Conservation (phyloP, 2,797 vertebrate species). For the Rousettus madagascariensis region DNA sequence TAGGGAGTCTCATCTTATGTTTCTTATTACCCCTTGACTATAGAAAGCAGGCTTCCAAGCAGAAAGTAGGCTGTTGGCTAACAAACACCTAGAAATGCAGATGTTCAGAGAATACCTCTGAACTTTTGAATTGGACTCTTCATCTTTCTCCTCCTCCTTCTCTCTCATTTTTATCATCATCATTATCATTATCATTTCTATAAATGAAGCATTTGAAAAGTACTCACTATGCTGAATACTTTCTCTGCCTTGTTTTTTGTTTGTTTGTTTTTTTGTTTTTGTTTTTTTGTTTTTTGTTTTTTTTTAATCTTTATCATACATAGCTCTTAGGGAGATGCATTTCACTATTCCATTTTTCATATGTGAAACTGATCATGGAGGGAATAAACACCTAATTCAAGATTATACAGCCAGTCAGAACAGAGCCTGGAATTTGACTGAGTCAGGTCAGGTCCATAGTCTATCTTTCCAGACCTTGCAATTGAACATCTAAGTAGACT, state of each 20-base stretch:
- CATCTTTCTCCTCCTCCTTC: background rate
- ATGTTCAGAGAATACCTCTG: background rate
- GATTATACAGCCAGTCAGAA: background rate
- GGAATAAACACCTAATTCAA: background rate
- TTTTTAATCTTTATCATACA: background rate
- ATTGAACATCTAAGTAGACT: background rate
- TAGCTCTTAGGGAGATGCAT: background rate
- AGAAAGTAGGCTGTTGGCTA: background rate
- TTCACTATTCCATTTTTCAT: conserved; percentile 13
- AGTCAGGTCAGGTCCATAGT: background rate
- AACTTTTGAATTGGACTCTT: background rate
- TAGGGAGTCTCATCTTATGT: background rate
- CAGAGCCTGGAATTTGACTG: background rate
- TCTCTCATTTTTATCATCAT: background rate
- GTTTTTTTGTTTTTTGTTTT: background rate
- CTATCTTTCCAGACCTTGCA: background rate
- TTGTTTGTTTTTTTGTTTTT: too few relatives aligned
- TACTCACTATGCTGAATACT: background rate
- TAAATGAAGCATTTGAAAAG: background rate
- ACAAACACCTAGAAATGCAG: background rate
- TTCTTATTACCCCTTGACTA: background rate
- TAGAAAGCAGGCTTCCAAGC: background rate
- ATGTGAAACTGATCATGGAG: background rate
- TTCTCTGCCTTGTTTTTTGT: background rate
- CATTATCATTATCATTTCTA: background rate